Base-by-base conservation (phyloP, 2,797 vertebrate genomes). In the Lemur catta region DNA sequence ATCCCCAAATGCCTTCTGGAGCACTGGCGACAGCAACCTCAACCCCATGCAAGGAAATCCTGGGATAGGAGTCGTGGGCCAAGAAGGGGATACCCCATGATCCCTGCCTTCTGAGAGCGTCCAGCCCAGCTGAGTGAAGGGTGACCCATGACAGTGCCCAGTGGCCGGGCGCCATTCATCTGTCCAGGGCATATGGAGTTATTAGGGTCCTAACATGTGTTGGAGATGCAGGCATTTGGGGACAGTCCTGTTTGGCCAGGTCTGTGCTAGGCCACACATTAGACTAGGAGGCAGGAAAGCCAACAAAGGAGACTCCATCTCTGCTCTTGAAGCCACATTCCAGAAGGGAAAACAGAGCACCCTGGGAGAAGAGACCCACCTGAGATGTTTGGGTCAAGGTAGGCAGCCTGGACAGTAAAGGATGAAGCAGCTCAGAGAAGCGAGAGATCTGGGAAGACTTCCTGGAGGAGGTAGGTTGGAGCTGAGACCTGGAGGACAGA, bases 141-240 rank as follows among this genome's bases (percentile, higher is more conserved):
- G 59, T 9, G 55, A 50, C 63, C 78, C 43, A n/a, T 50, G 69
- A 28, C 59, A 18, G 10, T 0, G 7, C 30, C 22, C 6, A 10
- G 7, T 18, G 75, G 33, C 84, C 6, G 1, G 84, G 71, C 28
- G 4, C 79, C 72, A 28, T 7, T 55, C 55, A 4, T 3, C 0
- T 1, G 35, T 26, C 35, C 72, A 5, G 72, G 0, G 1, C 4
- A 17, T 4, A 9, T 12, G 46, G 72, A 30, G 12, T 14, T 18
- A 43, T 10, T 13, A 7, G 4, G 57, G 35, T 80, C 38, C 55
- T 59, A 63, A 17, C 43, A 6, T 0, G 0, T 35, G 35, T 11
- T 52, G 72, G 72, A 76, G 33, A 48, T 9, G 46, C 55, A 30
- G 24, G 50, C 13, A 11, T 24, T 1, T 0, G 9, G 80, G 57